Evolutionary conservation across 2,888 invertebrate genomes (phyloP).

Genomic region (Omphaloscelis lunosa): DNA sequence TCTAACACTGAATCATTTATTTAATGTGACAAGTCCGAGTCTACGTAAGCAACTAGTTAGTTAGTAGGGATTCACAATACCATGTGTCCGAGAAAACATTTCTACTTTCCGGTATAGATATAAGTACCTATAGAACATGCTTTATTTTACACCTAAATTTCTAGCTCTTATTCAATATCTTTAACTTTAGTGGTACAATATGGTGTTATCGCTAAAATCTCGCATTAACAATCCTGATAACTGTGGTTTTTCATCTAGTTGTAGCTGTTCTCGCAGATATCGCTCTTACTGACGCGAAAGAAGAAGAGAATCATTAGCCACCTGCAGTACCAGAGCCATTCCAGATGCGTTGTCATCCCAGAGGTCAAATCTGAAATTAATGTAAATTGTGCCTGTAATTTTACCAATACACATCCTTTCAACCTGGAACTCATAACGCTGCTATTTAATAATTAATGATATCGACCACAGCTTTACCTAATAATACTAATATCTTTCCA

Average conservation of each 20-base stretch:
- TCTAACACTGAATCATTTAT: constrained; percentile 23
- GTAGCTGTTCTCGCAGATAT: too few relatives aligned
- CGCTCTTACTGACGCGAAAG: background rate
- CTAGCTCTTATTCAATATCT: background rate
- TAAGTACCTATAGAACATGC: background rate
- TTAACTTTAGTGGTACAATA: background rate
- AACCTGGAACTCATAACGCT: background rate
- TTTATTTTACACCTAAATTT: background rate
- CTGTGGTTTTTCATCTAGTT: background rate
- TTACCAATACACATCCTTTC: background rate
- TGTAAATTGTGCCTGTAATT: background rate
- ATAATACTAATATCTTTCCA: background rate
- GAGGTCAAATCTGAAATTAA: background rate
- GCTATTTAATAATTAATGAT: background rate
- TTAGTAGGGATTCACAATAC: background rate
- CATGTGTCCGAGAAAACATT: background rate
- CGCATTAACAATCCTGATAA: background rate
- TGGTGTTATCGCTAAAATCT: background rate
- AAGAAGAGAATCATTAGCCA: background rate
- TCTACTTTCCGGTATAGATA: background rate
- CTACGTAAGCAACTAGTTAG: background rate
- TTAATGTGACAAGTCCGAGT: background rate
- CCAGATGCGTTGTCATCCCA: background rate
- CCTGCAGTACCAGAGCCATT: background rate
- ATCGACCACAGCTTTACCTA: background rate